Evolutionary conservation across 2,113 vertebrate species (phyloP), one percentile per base, ranked within the genome.

Genomic region (Rutilus rutilus): DNA sequence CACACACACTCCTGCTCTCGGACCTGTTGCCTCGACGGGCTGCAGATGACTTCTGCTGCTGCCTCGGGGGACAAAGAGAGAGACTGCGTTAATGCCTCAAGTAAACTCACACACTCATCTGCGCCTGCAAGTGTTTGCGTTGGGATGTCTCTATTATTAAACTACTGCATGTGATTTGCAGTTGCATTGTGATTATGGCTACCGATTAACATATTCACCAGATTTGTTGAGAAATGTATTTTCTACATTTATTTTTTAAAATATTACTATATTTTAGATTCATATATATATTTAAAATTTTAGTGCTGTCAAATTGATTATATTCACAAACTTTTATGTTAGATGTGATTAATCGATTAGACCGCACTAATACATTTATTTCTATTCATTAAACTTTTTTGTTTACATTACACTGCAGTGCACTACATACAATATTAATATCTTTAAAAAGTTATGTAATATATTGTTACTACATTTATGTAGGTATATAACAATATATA

Each of bases 21-120:
- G 93, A 95, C 94, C 94, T 95, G 94, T 95, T 95, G 94, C 92
- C 88, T 79, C 89, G 91, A 88, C 91, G 90, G 91, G 92, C 88
- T 91, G 89, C 87, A 85, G 86, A 86, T 87, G 89, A 74, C 89
- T 86, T 74, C 73, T 86, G 81, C 89, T 90, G 82, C 88, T 88
- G 90, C 84, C 36, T 83, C 86, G 90, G 90, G 87, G 90, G 45
- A 85, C 83, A 85, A 85, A 87, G 78, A 64, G 42, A 21, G 45
- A 75, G 82, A 75, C 76, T 10, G 78, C 23, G 65, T 80, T 47
- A 77, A 78, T 81, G 59, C 84, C 69, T 17, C 52, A 15, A 76
- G 67, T 84, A 84, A 81, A 86, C 84, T 82, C 54, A 50, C 50
- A 57, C 84, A 62, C 8, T 25, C 79, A 33, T 82, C 62, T 82